Conservation (phyloP, 2,888 invertebrate species). For the Epinotia ramella region DNA sequence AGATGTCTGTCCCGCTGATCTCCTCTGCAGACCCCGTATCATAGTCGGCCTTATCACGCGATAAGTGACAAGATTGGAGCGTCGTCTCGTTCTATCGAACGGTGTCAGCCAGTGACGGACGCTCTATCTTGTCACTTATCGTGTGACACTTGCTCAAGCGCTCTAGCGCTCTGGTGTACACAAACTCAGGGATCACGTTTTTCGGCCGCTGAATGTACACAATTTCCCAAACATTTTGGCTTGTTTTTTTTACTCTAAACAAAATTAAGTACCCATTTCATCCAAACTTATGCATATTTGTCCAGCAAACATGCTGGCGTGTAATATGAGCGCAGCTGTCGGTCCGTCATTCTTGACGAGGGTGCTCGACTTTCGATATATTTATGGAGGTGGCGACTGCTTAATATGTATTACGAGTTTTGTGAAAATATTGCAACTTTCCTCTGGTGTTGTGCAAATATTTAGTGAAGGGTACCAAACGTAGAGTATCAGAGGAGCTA, state of each 20-base stretch:
- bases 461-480: neutral
- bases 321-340: conserved; percentile 12
- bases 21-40: no score
- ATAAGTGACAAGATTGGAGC: no score
- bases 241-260: neutral
- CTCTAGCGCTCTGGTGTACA: no score
- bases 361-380: conserved; percentile 2
- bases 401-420: conserved; percentile 21
- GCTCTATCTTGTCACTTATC: no score
- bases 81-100: no score
- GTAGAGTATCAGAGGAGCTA: no score
- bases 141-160: no score
- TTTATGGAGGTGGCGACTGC: conserved; percentile 10
- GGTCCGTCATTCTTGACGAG: conserved; percentile 2
- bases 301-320: neutral
- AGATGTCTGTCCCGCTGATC: no score
- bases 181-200: no score
- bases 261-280: neutral
- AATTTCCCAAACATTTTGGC: neutral
- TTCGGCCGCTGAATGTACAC: no score
- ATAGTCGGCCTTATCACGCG: no score
- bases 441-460: neutral
- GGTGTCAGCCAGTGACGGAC: no score
- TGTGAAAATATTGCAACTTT: conserved; percentile 6
- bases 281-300: conserved; percentile 13